Percentiles rank a stretch among this genome's conserved stretches.
Conservation (phyloP, 2,113 vertebrate species). For the Rhinogobius similis region DNA sequence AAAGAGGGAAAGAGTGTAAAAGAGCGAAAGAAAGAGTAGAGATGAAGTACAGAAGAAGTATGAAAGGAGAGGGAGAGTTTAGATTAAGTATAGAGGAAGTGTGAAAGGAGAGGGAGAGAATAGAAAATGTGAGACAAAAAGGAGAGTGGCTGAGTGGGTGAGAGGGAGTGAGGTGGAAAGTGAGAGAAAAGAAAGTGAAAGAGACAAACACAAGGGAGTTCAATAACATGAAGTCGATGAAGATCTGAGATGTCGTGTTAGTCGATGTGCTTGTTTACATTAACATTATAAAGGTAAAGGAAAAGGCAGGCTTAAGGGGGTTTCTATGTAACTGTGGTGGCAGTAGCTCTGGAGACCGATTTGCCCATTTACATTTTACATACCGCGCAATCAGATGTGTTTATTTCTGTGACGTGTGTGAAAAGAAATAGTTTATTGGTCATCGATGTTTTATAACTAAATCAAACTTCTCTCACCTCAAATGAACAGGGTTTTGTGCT, state of each 20-base stretch:
- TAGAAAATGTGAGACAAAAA: background rate
- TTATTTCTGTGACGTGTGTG: too few species aligned
- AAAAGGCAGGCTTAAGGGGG: conserved; percentile 15
- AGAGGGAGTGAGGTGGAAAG: background rate
- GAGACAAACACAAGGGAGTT: background rate
- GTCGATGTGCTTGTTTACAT: background rate
- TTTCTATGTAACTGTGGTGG: background rate
- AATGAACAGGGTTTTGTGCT: too few species aligned
- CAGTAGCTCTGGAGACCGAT: background rate
- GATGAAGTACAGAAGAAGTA: too few species aligned
- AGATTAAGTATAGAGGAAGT: too few species aligned
- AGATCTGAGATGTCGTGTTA: conserved; percentile 17
- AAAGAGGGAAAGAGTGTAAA: background rate
- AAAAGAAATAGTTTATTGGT: too few species aligned
- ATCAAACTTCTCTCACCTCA: too few species aligned
- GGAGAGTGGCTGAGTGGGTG: too few species aligned
- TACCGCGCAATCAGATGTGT: too few species aligned
- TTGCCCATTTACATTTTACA: background rate
- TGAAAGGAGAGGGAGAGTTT: background rate
- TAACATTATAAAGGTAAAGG: conserved; percentile 16
- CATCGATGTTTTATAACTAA: too few species aligned
- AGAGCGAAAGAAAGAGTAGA: background rate
- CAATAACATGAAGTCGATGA: conserved; percentile 11
- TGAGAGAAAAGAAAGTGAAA: background rate
- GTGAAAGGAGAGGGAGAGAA: background rate